Base-by-base conservation (phyloP, 2,888 invertebrate genomes). In the Ormyrus nitidulus region DNA sequence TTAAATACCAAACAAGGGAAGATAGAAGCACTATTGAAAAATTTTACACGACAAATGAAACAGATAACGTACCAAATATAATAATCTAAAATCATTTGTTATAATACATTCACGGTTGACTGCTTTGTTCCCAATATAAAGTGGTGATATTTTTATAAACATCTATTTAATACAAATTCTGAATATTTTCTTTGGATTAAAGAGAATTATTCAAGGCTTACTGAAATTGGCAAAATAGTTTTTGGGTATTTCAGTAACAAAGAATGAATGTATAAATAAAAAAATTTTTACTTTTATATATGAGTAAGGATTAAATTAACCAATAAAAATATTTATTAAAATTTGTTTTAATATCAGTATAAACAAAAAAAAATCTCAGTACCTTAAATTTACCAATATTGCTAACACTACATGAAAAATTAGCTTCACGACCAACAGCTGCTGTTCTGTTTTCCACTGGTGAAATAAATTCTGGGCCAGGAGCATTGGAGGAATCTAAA, bases 321-420 rank as follows among this genome's bases (percentile, higher is more conserved):
- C 8, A 53, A 53, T 53, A 53, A 53, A 53, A 53, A 53, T 34
- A 34, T 34, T 34, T 34, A 34, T 34, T 34, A 34, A 34, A 34
- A 51, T 51, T 51, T 51, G 51, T 51, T 51, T 51, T 10, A 51
- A 51, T 6, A 51, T 51, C 10, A 10, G 1, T 51, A 10, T 0
- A 51, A 10, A 51, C 51, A 13, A 13, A 5, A 58, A 8, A 56
- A 10, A 79, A 56, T 73, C 61, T 68, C 81, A 51, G 81, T 87
- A 90, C 90, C 89, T 87, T 89, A 84, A 87, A 89, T 85, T 88
- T 90, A 80, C 89, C 89, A 83, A 89, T 89, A 86, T 89, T 89
- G 82, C 89, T 87, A 81, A 90, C 88, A 83, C 88, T 89, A 86
- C 90, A 90, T 79, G 90, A 89, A 84, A 90, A 89, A 81, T 87